Percentiles rank a stretch among this genome's conserved stretches.
Conservation (phyloP, 1,140 invertebrate species). For the Saccostrea cuccullata region DNA sequence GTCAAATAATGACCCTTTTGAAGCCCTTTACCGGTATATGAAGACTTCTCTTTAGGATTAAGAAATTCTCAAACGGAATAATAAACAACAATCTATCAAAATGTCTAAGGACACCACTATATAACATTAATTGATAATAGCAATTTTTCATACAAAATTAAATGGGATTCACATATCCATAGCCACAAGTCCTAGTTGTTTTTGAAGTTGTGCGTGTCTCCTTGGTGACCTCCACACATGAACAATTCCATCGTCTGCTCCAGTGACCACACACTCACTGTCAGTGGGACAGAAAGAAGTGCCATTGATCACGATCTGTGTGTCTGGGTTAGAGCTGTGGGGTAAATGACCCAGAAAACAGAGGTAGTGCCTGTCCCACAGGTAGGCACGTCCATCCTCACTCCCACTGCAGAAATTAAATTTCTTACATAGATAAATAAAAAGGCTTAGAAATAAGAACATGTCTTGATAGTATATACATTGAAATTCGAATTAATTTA, state of each 20-base stretch:
- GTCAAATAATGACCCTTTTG: no score
- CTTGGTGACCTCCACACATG: slow-evolving; percentile 30
- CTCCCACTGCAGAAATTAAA: slow-evolving; percentile 28
- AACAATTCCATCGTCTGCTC: slow-evolving; percentile 17
- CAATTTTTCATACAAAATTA: neutral
- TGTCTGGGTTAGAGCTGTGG: slow-evolving; percentile 8
- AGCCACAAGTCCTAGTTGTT: neutral
- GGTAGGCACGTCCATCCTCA: slow-evolving; percentile 26
- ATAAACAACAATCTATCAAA: no score
- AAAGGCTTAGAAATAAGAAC: no score
- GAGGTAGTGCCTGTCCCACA: slow-evolving; percentile 29
- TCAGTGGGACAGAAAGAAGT: neutral
- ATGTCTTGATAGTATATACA: no score
- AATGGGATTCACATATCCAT: neutral
- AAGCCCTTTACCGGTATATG: no score
- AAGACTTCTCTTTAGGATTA: no score
- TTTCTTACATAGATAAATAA: no score
- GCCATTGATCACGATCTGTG: slow-evolving; percentile 8
- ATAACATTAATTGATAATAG: no score
- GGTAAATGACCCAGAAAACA: slow-evolving; percentile 6
- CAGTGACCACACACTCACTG: slow-evolving; percentile 27
- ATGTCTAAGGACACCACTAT: no score
- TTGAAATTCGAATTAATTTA: no score
- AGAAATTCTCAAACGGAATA: no score
- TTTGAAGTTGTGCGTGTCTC: neutral